phyloP scores from a whole-genome alignment of 2,888 invertebrate species.

The Drosophila lacicola region DNA sequence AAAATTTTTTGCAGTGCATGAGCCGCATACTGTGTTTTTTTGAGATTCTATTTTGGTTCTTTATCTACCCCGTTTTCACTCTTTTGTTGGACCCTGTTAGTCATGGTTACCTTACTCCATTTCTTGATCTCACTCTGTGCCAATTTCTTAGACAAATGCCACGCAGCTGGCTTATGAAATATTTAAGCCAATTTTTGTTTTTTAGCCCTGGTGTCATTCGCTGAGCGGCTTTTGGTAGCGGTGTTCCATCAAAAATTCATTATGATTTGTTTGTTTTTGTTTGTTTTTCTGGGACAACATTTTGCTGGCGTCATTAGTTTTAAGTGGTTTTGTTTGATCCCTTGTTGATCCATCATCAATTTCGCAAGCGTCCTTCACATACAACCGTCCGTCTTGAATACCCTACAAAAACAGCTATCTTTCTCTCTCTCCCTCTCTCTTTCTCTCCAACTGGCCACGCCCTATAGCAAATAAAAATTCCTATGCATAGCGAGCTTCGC shows the following conservation, averaged over 20 bases:
- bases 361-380: constrained; percentile 43
- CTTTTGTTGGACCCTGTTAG: constrained; percentile 24
- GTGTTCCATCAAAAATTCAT: constrained; percentile 53
- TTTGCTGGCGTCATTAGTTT: constrained; percentile 45
- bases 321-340: constrained; percentile 39
- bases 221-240: constrained; percentile 6
- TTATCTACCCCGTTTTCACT: not conserved
- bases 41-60: not conserved
- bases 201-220: constrained; percentile 12
- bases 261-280: constrained; percentile 24
- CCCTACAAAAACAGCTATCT: not conserved
- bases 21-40: not conserved
- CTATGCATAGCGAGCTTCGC: constrained; percentile 53
- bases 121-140: constrained; percentile 48
- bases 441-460: constrained; percentile 42
- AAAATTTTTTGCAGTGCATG: not conserved
- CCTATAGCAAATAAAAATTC: constrained; percentile 46
- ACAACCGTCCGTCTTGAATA: constrained; percentile 11
- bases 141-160: constrained; percentile 51
- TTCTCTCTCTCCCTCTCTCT: not conserved
- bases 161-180: constrained; percentile 51
- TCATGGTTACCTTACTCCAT: constrained; percentile 14
- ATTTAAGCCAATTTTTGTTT: constrained; percentile 53
- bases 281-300: constrained; percentile 31
- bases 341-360: constrained; percentile 32